Evolutionary conservation across 2,888 invertebrate species (phyloP).

Genomic region (Ctenicera cuprea): DNA sequence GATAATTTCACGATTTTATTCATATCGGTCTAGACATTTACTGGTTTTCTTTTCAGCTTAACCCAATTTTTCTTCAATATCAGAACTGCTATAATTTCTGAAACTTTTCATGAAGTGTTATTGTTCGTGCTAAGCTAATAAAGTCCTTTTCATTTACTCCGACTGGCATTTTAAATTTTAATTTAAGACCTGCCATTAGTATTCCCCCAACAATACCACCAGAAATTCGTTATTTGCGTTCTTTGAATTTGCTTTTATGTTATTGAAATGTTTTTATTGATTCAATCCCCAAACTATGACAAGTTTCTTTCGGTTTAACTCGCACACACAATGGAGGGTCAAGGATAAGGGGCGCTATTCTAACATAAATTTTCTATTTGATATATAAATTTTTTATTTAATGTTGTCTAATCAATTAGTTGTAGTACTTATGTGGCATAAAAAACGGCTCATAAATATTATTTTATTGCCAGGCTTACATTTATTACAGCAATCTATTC

Average conservation of each 20-base stretch:
- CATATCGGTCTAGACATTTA: slow-evolving; percentile 6
- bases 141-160: slow-evolving; percentile 1
- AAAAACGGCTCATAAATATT: not conserved
- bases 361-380: not conserved
- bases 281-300: too few relatives aligned
- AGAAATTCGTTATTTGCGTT: not conserved
- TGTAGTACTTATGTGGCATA: not conserved
- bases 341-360: not conserved
- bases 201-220: too few relatives aligned
- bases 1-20: too few relatives aligned
- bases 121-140: not conserved
- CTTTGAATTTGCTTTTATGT: too few relatives aligned
- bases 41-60: not conserved
- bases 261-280: too few relatives aligned
- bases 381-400: not conserved
- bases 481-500: not conserved
- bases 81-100: not conserved
- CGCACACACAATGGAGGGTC: not conserved
- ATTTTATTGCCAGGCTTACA: slow-evolving; percentile 8
- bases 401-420: not conserved
- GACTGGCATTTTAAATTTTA: not conserved
- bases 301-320: not conserved
- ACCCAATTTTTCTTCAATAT: not conserved
- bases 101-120: too few relatives aligned
- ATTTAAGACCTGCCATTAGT: not conserved